Evolutionary conservation across 2,113 vertebrate genomes (phyloP), one percentile per base, ranked within the genome.

Genomic region (Corythornis vintsioides): DNA sequence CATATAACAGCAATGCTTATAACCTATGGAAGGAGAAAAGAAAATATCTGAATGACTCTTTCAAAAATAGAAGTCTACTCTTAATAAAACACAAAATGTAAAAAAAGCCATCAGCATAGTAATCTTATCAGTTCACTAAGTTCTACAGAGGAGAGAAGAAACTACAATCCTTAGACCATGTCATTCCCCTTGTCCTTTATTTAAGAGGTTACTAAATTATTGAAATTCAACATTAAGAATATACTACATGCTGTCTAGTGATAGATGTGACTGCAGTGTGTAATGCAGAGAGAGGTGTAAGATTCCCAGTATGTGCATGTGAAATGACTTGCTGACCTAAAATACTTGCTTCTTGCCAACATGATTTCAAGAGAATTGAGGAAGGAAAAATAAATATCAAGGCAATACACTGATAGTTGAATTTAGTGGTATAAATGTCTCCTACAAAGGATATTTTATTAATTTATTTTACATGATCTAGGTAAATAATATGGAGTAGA

Each of bases 191-290:
- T 5, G 1, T 43, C 18, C 50, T 91, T 42, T 76, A 21, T 66
- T 91, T 80, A 70, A 85, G 31, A 86, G n/a, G 21, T 57, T 55
- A 50, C 15, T 94, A 83, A 70, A 92, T 88, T 74, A 95, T 74
- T 88, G 83, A 96, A 76, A 73, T 90, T 59, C 38, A 77, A 47
- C 47, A 73, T 88, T 47, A 93, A 92, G 42, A 70, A 66, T 88
- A 70, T 66, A 86, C 73, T 80, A 17, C 57, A 73, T 22, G 35
- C 11, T 57, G 21, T 70, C 67, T 77, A 66, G 47, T 66, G 80
- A 90, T 70, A 55, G 35, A 90, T 65, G 76, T 71, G 42, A 59
- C 76, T 61, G 59, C 72, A 90, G 31, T 61, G 52, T 3, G 0
- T 71, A 73, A 70, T 28, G 57, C 0, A 53, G 4, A 67, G 35